Conservation (phyloP, 2,797 vertebrate genomes). For the Erethizon dorsatum region DNA sequence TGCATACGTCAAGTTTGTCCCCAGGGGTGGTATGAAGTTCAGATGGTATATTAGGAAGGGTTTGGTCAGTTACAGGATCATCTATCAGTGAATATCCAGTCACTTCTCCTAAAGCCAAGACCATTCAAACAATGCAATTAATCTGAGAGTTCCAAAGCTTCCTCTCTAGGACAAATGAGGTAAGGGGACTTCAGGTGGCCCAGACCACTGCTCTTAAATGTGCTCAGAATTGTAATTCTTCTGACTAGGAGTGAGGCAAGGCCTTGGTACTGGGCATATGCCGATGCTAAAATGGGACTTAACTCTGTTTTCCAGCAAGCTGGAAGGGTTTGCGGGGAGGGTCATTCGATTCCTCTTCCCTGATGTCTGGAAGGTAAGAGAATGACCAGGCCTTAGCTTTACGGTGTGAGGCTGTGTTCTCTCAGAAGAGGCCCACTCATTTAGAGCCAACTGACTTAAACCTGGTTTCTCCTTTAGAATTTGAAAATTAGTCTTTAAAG, state of each 20-base stretch:
- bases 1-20: fast-evolving
- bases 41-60: neutral
- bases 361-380: neutral
- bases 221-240: slow-evolving; percentile 18
- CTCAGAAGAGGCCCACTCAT: neutral
- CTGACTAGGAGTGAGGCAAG: neutral
- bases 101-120: neutral
- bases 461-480: neutral
- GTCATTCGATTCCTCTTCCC: neutral
- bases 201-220: neutral
- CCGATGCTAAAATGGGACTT: neutral
- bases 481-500: slow-evolving; percentile 28
- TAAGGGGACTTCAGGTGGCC: neutral
- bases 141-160: fast-evolving
- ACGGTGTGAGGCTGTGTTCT: neutral
- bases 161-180: neutral
- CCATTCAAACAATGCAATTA: neutral
- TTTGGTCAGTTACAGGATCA: neutral
- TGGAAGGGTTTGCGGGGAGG: neutral
- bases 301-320: neutral
- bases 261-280: fast-evolving
- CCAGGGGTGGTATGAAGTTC: neutral
- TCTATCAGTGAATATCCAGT: neutral
- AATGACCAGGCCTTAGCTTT: neutral
- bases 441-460: neutral